Percentiles rank a stretch among this genome's conserved stretches.
phyloP scores from a whole-genome alignment of 1,140 invertebrate species.

The Gyrodactylus bullatarudis region DNA sequence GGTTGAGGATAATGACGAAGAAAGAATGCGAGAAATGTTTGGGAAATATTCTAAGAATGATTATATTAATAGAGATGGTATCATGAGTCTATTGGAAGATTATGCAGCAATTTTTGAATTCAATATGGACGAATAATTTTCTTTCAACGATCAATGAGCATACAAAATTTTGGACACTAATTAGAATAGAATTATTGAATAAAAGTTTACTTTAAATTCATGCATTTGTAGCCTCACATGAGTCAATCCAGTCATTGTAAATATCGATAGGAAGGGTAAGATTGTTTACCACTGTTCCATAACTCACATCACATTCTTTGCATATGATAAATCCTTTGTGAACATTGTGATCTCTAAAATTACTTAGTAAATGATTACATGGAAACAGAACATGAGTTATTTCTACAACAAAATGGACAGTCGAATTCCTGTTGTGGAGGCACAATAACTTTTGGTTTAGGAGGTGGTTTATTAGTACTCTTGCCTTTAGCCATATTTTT shows the following conservation, averaged over 20 bases:
- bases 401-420: conserved; percentile 97
- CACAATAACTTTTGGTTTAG: conserved; percentile 4
- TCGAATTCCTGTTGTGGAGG: conserved; percentile 74
- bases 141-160: too few relatives aligned
- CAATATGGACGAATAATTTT: not conserved
- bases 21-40: not conserved
- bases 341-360: conserved; percentile 51
- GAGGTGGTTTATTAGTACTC: not conserved
- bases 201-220: too few relatives aligned
- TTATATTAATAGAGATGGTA: not conserved
- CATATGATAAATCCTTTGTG: conserved; percentile 64
- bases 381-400: conserved; percentile 95
- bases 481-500: not conserved
- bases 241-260: conserved; percentile 98
- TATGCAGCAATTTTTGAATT: not conserved
- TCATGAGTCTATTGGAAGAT: not conserved
- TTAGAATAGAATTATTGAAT: too few relatives aligned
- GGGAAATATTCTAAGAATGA: not conserved
- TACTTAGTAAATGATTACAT: conserved; percentile 33
- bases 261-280: conserved; percentile 87
- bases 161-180: too few relatives aligned
- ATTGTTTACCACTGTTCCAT: conserved; percentile 70
- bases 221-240: conserved; percentile 54
- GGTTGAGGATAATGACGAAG: not conserved
- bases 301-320: conserved; percentile 71